These are phyloP conservation scores for Poecile montanus DNA, from an alignment of 2,797 vertebrate genomes.

Conservation along the genomic window DNA sequence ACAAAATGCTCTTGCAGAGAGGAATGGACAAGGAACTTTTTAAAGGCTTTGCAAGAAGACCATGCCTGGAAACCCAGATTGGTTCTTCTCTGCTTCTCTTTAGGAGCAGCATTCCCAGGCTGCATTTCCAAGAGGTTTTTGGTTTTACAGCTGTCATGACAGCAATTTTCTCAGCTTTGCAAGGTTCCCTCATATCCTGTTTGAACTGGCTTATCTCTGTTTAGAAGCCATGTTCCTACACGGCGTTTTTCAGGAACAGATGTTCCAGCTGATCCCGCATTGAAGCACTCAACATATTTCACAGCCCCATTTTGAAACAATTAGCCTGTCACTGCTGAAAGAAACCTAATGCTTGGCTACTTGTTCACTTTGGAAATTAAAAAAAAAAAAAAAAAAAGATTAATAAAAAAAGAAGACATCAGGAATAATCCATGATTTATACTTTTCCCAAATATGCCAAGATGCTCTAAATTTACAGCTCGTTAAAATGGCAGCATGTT, in stretches of 20 bases:
- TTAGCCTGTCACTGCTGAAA: constrained; percentile 39
- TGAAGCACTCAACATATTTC: not conserved
- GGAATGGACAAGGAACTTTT: not conserved
- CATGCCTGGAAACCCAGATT: not conserved
- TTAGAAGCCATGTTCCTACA: constrained; percentile 28
- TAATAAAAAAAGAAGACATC: not conserved
- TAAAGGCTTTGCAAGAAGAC: not conserved
- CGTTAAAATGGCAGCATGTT: not conserved
- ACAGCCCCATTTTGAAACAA: constrained; percentile 32
- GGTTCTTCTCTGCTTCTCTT: not conserved
- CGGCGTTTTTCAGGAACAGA: constrained; percentile 49
- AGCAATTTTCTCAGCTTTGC: constrained; percentile 56
- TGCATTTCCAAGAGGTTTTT: constrained; percentile 23
- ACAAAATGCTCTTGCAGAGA: not conserved
- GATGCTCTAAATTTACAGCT: constrained; percentile 47
- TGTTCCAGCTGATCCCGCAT: constrained; percentile 42
- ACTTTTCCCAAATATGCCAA: not conserved
- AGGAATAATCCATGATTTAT: constrained; percentile 2
- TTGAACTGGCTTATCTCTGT: constrained; percentile 44
- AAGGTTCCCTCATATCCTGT: constrained; percentile 26
- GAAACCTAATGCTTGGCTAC: constrained; percentile 37
- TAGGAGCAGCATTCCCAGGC: constrained; percentile 4
- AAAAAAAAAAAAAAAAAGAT: not conserved
- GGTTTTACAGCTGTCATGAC: constrained; percentile 57
- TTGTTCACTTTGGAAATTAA: constrained; percentile 38